Conservation (phyloP, 2,888 invertebrate species). For the Andrena haemorrhoa region DNA sequence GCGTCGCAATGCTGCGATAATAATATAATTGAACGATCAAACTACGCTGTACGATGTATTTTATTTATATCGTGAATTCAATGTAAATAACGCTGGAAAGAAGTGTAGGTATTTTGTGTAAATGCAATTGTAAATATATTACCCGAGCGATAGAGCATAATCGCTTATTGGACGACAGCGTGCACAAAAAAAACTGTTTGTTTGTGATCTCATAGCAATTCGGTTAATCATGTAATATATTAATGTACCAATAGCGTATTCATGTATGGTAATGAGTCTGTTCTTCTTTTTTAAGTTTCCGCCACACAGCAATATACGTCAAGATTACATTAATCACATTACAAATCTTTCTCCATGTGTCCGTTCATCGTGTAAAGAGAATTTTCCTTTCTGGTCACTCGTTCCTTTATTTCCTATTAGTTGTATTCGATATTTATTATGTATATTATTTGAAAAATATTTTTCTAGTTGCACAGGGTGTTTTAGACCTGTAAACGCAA, state of each 20-base stretch:
- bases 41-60: slow-evolving; percentile 56
- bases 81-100: slow-evolving; percentile 69
- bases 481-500: too few species aligned
- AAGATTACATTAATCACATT: slow-evolving; percentile 58
- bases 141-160: slow-evolving; percentile 68
- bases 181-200: slow-evolving; percentile 78
- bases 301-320: slow-evolving; percentile 65
- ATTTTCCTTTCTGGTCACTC: too few species aligned
- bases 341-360: slow-evolving; percentile 19
- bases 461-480: too few species aligned
- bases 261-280: slow-evolving; percentile 68
- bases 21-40: slow-evolving; percentile 32
- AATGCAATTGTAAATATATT: slow-evolving; percentile 74
- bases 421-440: too few species aligned
- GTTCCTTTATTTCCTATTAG: too few species aligned
- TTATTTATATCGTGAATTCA: slow-evolving; percentile 63
- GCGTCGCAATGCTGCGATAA: slow-evolving; percentile 18
- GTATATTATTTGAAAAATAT: too few species aligned
- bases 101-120: slow-evolving; percentile 72
- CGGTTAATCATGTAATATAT: slow-evolving; percentile 70
- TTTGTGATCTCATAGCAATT: slow-evolving; percentile 75
- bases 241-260: slow-evolving; percentile 66
- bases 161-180: slow-evolving; percentile 72
- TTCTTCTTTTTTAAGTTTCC: slow-evolving; percentile 64
- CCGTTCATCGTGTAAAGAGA: not conserved